These are phyloP conservation scores for Tenodera sinensis DNA, from an alignment of 2,888 invertebrate genomes.

Conservation along the genomic window DNA sequence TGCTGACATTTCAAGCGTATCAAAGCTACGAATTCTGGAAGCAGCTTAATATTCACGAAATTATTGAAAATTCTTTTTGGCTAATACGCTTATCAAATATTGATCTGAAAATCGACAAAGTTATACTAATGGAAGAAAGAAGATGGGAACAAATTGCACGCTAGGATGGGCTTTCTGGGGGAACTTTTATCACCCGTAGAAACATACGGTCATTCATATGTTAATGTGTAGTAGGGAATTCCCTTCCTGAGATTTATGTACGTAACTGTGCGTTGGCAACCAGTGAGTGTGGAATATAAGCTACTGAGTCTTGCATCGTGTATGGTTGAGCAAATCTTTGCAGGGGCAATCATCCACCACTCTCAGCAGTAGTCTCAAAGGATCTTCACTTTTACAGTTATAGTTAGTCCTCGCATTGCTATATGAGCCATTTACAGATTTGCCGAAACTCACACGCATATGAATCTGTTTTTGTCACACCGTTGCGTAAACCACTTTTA, in stretches of 20 bases:
- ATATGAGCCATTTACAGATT: too few species aligned
- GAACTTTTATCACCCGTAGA: background rate
- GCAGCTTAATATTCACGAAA: background rate
- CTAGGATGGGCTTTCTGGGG: background rate
- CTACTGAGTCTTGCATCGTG: background rate
- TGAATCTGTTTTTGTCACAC: too few species aligned
- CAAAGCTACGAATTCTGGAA: background rate
- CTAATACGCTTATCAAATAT: background rate
- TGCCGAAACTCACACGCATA: too few species aligned
- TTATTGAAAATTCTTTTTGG: background rate
- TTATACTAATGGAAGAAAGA: background rate
- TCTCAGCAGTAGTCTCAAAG: too few species aligned
- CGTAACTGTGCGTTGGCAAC: background rate
- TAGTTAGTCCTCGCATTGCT: too few species aligned
- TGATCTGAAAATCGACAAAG: background rate
- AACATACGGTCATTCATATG: background rate
- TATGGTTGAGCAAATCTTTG: background rate
- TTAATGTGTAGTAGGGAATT: background rate
- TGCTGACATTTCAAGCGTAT: background rate
- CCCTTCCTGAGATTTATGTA: background rate
- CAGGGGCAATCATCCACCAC: background rate
- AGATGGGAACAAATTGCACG: background rate
- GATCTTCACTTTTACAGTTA: too few species aligned
- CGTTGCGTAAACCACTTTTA: too few species aligned
- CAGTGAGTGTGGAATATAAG: background rate